These are phyloP conservation scores for Polypedilum vanderplanki DNA, from an alignment of 1,140 invertebrate species.

Conservation along the genomic window DNA sequence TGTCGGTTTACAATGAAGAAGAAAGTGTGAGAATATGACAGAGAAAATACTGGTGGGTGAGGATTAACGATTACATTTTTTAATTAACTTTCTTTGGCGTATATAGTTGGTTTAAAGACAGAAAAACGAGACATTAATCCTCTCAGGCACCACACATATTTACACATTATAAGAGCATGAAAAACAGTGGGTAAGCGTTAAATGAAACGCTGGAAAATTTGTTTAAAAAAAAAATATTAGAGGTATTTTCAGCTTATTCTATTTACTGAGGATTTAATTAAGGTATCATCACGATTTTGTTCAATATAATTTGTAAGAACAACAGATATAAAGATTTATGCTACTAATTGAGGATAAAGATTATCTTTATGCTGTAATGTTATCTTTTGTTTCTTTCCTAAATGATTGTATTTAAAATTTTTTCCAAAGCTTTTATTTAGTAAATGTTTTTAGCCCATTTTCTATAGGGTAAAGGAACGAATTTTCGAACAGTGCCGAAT, in stretches of 20 bases:
- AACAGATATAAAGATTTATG: too few relatives aligned
- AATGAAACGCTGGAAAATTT: too few relatives aligned
- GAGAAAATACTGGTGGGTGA: neutral
- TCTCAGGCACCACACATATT: neutral
- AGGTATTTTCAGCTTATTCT: neutral
- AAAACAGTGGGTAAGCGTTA: neutral
- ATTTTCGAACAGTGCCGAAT: too few relatives aligned
- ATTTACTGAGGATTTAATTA: slow-evolving; percentile 6
- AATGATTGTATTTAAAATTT: too few relatives aligned
- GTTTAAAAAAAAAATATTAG: neutral
- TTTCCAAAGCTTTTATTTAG: too few relatives aligned
- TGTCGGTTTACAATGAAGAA: neutral
- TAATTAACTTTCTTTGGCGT: slow-evolving; percentile 6
- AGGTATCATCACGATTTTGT: neutral
- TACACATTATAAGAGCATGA: neutral
- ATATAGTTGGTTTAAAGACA: neutral
- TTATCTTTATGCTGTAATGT: too few relatives aligned
- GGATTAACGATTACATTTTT: slow-evolving; percentile 5
- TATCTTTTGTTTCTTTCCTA: too few relatives aligned
- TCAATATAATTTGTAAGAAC: neutral
- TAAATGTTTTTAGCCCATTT: too few relatives aligned
- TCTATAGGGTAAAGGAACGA: too few relatives aligned
- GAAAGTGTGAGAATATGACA: neutral
- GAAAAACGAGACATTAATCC: slow-evolving; percentile 11
- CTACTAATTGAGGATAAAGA: too few relatives aligned